Base-by-base conservation (phyloP, 1,140 invertebrate genomes). In the Apocrypta bakeri region DNA sequence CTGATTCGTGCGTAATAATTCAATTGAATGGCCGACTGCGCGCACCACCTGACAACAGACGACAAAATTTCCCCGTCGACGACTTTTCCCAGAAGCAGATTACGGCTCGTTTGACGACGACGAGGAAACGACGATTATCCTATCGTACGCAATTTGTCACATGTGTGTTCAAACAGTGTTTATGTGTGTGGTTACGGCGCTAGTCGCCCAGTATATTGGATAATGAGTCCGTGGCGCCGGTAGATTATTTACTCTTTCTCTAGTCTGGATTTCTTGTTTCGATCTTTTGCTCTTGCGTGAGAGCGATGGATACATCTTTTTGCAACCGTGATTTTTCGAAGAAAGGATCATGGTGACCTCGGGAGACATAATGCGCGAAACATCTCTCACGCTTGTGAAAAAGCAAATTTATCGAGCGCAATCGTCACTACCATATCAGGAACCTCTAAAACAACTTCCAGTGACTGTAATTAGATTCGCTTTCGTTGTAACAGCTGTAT, bases 191-290 rank as follows among this genome's bases (percentile, higher is more conserved):
- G n/a, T 0, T 75, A 25, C 27, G 7, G 64, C 24, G 61, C 33
- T 33, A 68, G 1, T 25, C 0, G 21, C n/a, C 72, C 81, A 75
- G 66, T 85, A 85, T 76, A 89, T 89, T 88, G 88, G 83, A 85
- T 89, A 88, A 89, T 87, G 77, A 78, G 64, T 37, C 76, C 66
- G 76, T 87, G 88, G 87, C 88, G 88, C 87, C 88, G 88, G 84
- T 69, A 83, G 86, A 71, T 82, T 69, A 82, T 68, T 85, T 85
- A 80, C 71, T 21, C 79, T 2, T 85, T 76, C 71, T 21, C 79
- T 2, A 24, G 63, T 56, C 21, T 56, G 48, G 48, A 56, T 56
- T 4, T 56, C 17, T 56, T 56, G 7, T 56, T 56, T 56, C 48
- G 48, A n/a, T 56, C 14, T n/a, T n/a, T n/a, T 21, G 21, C 48